A percentile compares a stretch with the other conserved stretches of the same genome.
These are phyloP conservation scores for Aphis craccivora DNA, from an alignment of 1,140 invertebrate species.

Conservation along the genomic window DNA sequence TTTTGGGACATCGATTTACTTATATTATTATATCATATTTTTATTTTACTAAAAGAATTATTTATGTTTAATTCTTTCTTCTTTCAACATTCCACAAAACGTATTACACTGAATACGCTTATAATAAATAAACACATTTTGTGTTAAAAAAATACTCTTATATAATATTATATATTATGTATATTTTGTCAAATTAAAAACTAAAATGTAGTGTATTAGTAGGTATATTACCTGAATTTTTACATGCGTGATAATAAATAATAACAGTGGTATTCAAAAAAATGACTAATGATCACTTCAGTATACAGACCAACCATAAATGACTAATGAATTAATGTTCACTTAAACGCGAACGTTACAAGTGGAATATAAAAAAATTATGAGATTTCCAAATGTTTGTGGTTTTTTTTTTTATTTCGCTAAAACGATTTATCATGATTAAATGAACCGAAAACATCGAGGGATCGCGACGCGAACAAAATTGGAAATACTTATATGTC, in stretches of 20 bases:
- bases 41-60: background rate
- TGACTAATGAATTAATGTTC: background rate
- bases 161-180: background rate
- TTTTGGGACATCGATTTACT: background rate
- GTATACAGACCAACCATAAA: background rate
- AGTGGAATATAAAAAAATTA: background rate
- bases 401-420: background rate
- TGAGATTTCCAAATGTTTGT: background rate
- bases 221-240: background rate
- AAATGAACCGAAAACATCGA: background rate
- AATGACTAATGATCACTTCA: conserved; percentile 19
- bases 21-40: background rate
- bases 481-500: background rate
- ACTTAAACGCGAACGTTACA: background rate
- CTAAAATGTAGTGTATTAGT: background rate
- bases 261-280: background rate
- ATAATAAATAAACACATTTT: background rate
- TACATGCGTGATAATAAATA: background rate
- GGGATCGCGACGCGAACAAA: background rate
- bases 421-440: background rate
- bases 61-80: background rate
- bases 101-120: background rate
- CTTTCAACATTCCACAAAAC: background rate
- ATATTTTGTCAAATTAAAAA: background rate
- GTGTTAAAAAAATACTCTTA: background rate